These are phyloP conservation scores for Pteromalus puparum DNA, from an alignment of 1,140 invertebrate genomes.

Conservation along the genomic window DNA sequence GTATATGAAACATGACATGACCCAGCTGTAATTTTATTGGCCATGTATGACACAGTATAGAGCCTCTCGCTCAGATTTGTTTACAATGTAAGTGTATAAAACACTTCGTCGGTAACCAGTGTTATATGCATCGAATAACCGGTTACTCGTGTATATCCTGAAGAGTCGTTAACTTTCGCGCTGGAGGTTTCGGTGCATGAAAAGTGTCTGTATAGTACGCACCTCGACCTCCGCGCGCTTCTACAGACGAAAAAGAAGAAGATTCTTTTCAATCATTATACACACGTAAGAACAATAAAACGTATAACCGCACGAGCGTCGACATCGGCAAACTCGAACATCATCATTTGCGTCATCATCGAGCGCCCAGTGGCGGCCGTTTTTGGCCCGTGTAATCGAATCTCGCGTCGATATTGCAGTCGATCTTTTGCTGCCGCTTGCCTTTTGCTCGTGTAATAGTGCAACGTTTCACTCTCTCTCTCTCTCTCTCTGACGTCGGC, in stretches of 20 bases:
- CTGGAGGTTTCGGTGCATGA: constrained; percentile 53
- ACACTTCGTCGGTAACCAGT: too few relatives aligned
- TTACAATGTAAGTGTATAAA: too few relatives aligned
- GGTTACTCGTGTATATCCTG: background rate
- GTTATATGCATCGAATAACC: background rate
- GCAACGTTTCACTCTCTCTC: background rate
- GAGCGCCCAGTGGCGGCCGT: background rate
- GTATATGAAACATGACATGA: background rate
- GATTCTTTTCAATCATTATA: background rate
- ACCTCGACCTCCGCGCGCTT: constrained; percentile 45
- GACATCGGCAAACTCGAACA: background rate
- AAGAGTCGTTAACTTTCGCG: background rate
- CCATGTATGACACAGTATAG: too few relatives aligned
- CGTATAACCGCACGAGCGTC: background rate
- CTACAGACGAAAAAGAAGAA: background rate
- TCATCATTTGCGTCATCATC: background rate
- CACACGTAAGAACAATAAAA: background rate
- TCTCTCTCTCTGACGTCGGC: background rate
- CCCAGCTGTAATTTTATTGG: background rate
- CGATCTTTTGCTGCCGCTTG: constrained; percentile 21
- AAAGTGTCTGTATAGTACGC: constrained; percentile 59
- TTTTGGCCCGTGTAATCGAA: background rate
- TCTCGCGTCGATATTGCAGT: background rate
- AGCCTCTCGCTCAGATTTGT: too few relatives aligned
- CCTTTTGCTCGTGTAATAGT: background rate